phyloP scores from a whole-genome alignment of 1,140 invertebrate genomes.

The Neodiprion lecontei region DNA sequence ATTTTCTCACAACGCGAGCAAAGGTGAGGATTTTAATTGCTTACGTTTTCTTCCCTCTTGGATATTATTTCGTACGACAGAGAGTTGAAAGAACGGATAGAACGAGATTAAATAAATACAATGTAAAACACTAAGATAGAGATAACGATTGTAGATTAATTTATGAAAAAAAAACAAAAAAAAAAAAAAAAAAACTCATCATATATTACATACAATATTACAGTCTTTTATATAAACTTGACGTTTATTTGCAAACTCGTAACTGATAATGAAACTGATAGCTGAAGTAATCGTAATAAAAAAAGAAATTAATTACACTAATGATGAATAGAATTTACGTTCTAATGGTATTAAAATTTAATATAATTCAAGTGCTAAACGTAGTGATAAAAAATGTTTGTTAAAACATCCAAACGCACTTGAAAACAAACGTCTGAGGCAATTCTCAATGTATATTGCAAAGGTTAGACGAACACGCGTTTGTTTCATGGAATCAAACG shows the following conservation, averaged over 20 bases:
- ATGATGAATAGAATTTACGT: background rate
- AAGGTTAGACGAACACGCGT: too few relatives aligned
- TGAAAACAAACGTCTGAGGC: too few relatives aligned
- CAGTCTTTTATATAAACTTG: background rate
- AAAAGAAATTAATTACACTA: background rate
- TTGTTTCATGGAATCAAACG: too few relatives aligned
- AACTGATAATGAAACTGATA: conserved; percentile 5
- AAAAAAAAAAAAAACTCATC: background rate
- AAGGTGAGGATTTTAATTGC: too few relatives aligned
- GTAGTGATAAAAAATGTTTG: too few relatives aligned
- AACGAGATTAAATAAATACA: background rate
- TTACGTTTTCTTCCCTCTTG: too few relatives aligned
- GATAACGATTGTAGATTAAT: too few relatives aligned
- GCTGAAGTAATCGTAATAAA: background rate
- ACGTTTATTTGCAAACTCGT: background rate
- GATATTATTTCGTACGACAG: background rate
- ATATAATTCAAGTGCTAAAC: too few relatives aligned
- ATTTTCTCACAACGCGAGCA: too few relatives aligned
- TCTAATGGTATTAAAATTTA: too few relatives aligned
- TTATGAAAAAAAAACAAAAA: background rate
- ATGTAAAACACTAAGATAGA: background rate
- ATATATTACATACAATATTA: background rate
- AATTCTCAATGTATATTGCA: too few relatives aligned
- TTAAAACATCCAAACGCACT: too few relatives aligned
- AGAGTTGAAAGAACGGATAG: background rate